Evolutionary conservation across 2,113 vertebrate species (phyloP), one percentile per base, ranked within the genome.

Genomic region (Pogonocichla stellata): DNA sequence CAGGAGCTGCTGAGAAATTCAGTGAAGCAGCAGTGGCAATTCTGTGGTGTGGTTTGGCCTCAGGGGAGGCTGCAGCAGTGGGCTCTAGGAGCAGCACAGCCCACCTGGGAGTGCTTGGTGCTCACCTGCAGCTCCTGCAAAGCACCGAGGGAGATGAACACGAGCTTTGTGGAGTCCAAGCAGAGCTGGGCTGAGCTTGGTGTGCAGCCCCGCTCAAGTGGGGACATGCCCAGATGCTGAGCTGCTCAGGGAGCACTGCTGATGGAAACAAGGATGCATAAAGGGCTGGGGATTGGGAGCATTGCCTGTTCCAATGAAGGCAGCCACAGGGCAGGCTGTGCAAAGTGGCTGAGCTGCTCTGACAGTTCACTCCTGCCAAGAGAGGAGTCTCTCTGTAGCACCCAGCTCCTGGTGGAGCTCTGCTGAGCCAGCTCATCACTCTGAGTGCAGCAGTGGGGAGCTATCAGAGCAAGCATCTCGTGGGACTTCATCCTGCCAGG

Each of bases 231-330:
- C 26, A 16, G 70, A 10, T 19, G 40, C n/a, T 42, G 66, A 79
- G 61, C 57, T 72, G 53, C 28, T 17, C 15, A 19, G 85, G 70
- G 57, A 82, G 47, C 1, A 4, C 38, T 80, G 1, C 57, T 50
- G 66, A 18, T 69, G 71, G 58, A 66, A 86, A 70, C 42, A 57
- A 64, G 73, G 79, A 29, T 22, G 9, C 8, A 3, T 9, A 7
- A 60, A 29, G 40, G 29, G 12, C 8, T 40, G 28, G 70, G 66
- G 45, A 57, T 57, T 40, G 51, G 73, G 40, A 38, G 9, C 31
- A 25, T 23, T 3, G 0, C 28, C 56, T 25, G 33, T 23, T 56
- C 38, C 48, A 29, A 0, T 10, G 47, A 43, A 62, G 50, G 31
- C 0, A 2, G 51, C 65, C 69, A 29, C 64, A 19, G 40, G 47